A percentile compares a stretch with the other conserved stretches of the same genome.
These are phyloP conservation scores for Agrilus mali DNA, from an alignment of 2,888 invertebrate genomes.

Conservation along the genomic window DNA sequence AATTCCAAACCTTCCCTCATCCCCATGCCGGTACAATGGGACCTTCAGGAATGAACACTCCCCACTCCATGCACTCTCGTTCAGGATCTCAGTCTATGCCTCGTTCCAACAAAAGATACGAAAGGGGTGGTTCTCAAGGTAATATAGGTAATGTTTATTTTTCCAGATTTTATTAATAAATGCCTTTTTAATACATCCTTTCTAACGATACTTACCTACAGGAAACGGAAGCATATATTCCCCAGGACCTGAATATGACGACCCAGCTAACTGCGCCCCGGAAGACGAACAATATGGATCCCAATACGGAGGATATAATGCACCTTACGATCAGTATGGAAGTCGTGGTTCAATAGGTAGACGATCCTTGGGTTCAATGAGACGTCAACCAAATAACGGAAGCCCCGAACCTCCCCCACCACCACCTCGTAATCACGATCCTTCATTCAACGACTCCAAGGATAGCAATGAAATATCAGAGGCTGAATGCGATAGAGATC, in stretches of 20 bases:
- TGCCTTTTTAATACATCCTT: neutral
- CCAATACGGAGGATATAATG: slow-evolving; percentile 66
- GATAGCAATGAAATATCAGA: slow-evolving; percentile 91
- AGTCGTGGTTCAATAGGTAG: slow-evolving; percentile 69
- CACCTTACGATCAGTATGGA: slow-evolving; percentile 82
- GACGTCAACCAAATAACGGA: slow-evolving; percentile 43
- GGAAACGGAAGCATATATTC: slow-evolving; percentile 74
- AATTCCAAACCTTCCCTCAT: slow-evolving; percentile 81
- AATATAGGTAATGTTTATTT: slow-evolving; percentile 4
- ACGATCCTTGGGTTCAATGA: slow-evolving; percentile 37
- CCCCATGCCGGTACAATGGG: slow-evolving; percentile 75
- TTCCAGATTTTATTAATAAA: no score
- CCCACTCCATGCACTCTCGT: slow-evolving; percentile 65
- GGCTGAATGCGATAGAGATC: slow-evolving; percentile 82
- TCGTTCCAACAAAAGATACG: slow-evolving; percentile 32
- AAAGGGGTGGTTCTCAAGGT: slow-evolving; percentile 35
- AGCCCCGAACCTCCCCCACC: slow-evolving; percentile 56
- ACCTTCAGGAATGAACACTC: slow-evolving; percentile 55
- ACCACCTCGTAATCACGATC: slow-evolving; percentile 73
- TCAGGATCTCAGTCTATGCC: slow-evolving; percentile 86
- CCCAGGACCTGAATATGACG: slow-evolving; percentile 81
- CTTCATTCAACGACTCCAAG: slow-evolving; percentile 82
- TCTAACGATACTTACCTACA: slow-evolving; percentile 23
- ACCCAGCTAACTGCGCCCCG: slow-evolving; percentile 83
- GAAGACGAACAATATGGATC: slow-evolving; percentile 88